phyloP scores from a whole-genome alignment of 2,888 invertebrate species.

The Acronicta leporina region DNA sequence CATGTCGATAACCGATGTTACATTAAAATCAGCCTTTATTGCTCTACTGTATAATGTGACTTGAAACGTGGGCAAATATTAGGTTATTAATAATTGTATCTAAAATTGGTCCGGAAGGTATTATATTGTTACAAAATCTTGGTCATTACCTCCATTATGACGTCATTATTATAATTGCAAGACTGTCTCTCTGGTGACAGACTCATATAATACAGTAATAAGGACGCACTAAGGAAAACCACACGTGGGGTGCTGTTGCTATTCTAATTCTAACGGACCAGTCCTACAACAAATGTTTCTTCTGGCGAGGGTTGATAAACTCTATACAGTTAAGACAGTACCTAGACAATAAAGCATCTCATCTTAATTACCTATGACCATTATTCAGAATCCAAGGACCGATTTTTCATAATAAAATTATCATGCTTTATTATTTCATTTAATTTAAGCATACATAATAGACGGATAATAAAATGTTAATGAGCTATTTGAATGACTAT shows the following conservation, averaged over 20 bases:
- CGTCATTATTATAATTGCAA: too few relatives aligned
- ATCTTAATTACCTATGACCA: too few relatives aligned
- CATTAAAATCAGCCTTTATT: too few relatives aligned
- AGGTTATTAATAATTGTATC: too few relatives aligned
- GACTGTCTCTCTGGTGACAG: background rate
- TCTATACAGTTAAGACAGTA: constrained; percentile 10
- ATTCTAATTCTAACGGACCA: constrained; percentile 27
- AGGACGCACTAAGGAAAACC: constrained; percentile 5
- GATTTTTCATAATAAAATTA: constrained; percentile 59
- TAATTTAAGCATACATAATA: constrained; percentile 55
- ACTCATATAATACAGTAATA: background rate
- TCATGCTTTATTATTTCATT: too few relatives aligned
- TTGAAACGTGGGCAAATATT: too few relatives aligned
- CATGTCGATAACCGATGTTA: too few relatives aligned
- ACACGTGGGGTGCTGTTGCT: constrained; percentile 25
- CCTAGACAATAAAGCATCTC: too few relatives aligned
- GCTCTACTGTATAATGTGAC: too few relatives aligned
- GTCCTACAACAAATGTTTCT: constrained; percentile 14
- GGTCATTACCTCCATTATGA: too few relatives aligned
- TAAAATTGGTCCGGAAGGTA: too few relatives aligned
- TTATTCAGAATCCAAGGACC: background rate
- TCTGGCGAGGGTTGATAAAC: constrained; percentile 9
- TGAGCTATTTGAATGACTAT: constrained; percentile 62
- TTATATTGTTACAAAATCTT: too few relatives aligned
- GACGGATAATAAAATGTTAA: constrained; percentile 70